phyloP scores from a whole-genome alignment of 2,113 vertebrate species.

The Saimiri boliviensis region DNA sequence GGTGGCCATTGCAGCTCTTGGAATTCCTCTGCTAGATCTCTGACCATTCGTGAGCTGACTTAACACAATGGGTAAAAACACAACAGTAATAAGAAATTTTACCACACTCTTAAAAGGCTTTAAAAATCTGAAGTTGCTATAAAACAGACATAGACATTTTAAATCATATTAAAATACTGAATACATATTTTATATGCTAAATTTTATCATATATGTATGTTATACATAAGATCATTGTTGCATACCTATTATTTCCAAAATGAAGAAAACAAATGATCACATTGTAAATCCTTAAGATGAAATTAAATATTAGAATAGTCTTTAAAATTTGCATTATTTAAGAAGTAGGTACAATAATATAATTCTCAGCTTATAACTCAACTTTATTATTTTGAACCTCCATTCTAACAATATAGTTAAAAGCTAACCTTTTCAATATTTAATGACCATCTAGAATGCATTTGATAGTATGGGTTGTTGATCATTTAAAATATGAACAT shows the following conservation, averaged over 20 bases:
- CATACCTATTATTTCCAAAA: neutral
- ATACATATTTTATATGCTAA: neutral
- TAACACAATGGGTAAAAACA: neutral
- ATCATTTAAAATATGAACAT: neutral
- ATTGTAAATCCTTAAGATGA: neutral
- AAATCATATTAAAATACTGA: neutral
- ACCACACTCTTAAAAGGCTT: neutral
- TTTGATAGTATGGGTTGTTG: neutral
- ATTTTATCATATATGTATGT: neutral
- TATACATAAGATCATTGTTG: neutral
- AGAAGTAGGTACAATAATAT: neutral
- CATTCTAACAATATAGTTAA: neutral
- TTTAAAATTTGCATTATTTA: neutral
- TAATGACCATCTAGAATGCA: neutral
- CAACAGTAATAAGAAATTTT: neutral
- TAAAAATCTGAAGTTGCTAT: neutral
- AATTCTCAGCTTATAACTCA: neutral
- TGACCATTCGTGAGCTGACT: neutral
- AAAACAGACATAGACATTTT: neutral
- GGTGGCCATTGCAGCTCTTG: neutral
- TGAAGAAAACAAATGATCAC: neutral
- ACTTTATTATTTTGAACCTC: neutral
- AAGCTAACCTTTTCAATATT: neutral
- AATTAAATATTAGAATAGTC: slow-evolving; percentile 1
- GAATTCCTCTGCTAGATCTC: neutral